Percentiles rank a stretch among this genome's conserved stretches.
Evolutionary conservation across 2,113 vertebrate species (phyloP).

Genomic region (Synodontis membranacea): DNA sequence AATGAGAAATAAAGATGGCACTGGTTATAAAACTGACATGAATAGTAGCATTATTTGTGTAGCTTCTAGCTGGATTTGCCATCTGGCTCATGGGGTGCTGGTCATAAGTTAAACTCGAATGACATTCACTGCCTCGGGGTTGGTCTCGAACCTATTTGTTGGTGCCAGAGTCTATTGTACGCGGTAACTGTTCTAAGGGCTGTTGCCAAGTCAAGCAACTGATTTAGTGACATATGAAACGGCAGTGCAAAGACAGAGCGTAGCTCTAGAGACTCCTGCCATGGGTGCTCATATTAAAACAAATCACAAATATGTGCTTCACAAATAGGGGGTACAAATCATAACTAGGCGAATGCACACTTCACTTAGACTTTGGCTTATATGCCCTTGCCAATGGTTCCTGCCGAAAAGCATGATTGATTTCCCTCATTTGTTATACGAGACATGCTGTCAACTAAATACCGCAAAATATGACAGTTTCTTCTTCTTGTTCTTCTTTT

Average conservation of each 20-base stretch:
- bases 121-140: conserved; percentile 13
- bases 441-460: background rate
- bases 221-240: conserved; percentile 21
- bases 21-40: conserved; percentile 16
- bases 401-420: background rate
- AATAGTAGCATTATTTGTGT: conserved; percentile 8
- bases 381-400: background rate
- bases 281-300: conserved; percentile 13
- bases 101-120: conserved; percentile 1
- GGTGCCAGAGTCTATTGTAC: conserved; percentile 17
- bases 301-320: conserved; percentile 19
- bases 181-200: conserved; percentile 22
- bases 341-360: background rate
- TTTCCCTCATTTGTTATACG: background rate
- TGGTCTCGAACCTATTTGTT: conserved; percentile 21
- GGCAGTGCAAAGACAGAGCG: background rate
- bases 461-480: background rate
- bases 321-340: background rate
- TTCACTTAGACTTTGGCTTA: background rate
- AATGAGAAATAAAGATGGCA: conserved; percentile 1
- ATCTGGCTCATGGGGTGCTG: conserved; percentile 5
- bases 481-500: background rate
- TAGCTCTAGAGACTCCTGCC: background rate
- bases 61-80: conserved; percentile 2
- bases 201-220: conserved; percentile 9